These are phyloP conservation scores for Sylvia borin DNA, from an alignment of 2,797 vertebrate genomes.

Conservation along the genomic window DNA sequence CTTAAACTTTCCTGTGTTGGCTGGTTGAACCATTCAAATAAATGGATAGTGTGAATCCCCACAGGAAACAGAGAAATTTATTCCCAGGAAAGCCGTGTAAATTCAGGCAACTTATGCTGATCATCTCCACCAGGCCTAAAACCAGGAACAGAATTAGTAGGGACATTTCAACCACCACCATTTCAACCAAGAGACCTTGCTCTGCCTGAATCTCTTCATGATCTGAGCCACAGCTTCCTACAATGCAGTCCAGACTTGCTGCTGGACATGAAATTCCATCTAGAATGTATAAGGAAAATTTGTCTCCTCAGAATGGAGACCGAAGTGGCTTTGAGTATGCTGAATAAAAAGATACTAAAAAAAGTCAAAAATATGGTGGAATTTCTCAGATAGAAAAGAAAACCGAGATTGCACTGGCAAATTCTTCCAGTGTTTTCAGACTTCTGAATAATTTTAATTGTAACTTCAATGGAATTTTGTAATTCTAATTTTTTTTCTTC, in stretches of 20 bases:
- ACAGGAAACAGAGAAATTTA: background rate
- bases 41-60: background rate
- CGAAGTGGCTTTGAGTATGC: background rate
- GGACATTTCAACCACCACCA: background rate
- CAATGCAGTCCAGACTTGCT: background rate
- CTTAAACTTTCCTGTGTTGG: background rate
- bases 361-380: rapidly evolving
- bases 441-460: background rate
- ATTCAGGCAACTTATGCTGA: background rate
- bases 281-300: background rate
- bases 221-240: background rate
- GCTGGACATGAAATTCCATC: background rate
- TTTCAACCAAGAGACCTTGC: no score
- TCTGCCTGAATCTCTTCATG: background rate
- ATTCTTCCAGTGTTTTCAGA: background rate
- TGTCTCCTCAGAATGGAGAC: background rate
- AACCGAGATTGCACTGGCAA: background rate
- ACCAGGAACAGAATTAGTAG: background rate
- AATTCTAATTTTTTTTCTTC: background rate
- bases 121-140: background rate
- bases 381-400: background rate
- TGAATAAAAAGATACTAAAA: background rate
- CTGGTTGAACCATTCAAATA: background rate
- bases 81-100: background rate
- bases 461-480: background rate